A percentile compares a stretch with the other conserved stretches of the same genome.
These are phyloP conservation scores for Hippolais icterina DNA, from an alignment of 2,113 vertebrate species.

Conservation along the genomic window DNA sequence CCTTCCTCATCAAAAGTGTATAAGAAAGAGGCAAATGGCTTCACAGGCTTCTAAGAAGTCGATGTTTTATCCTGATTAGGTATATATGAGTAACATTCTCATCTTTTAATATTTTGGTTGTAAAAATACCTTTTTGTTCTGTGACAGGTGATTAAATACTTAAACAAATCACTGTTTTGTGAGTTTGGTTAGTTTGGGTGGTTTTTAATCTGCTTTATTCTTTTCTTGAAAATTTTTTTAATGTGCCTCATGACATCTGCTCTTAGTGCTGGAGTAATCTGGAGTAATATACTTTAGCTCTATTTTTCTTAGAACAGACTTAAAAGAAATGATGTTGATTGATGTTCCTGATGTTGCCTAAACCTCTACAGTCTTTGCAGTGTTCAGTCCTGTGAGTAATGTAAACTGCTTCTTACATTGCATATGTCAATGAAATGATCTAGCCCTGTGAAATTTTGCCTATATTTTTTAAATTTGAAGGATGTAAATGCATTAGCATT, in stretches of 20 bases:
- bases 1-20: neutral
- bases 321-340: neutral
- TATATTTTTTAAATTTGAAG: neutral
- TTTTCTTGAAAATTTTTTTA: neutral
- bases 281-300: neutral
- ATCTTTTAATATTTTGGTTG: neutral
- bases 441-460: neutral
- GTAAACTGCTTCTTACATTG: neutral
- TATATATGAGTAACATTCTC: neutral
- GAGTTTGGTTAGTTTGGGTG: neutral
- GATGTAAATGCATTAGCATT: constrained; percentile 14
- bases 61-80: neutral
- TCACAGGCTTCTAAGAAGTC: neutral
- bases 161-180: neutral
- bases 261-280: neutral
- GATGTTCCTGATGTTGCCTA: neutral
- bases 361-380: neutral
- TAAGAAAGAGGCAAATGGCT: neutral
- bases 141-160: neutral
- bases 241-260: neutral
- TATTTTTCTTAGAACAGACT: constrained; percentile 12
- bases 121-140: neutral
- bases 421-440: constrained; percentile 26
- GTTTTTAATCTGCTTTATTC: neutral
- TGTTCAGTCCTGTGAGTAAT: constrained; percentile 12